Base-by-base conservation (phyloP, 1,140 invertebrate genomes). In the silkworm (Bombyx mori) region DNA sequence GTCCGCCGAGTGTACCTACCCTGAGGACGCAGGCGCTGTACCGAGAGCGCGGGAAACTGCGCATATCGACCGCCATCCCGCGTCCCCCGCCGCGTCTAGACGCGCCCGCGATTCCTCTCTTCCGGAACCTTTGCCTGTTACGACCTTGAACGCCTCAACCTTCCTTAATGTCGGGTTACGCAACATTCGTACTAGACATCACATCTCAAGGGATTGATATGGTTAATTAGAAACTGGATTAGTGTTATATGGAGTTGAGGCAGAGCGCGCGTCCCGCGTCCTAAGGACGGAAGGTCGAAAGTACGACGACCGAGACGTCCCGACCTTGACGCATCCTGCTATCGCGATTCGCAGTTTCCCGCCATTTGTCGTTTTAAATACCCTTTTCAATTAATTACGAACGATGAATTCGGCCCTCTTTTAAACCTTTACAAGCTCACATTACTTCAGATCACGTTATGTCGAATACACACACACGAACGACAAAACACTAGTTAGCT, bases 91-190 rank as follows among this genome's bases (percentile, higher is more conserved):
- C 66, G 70, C 76, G 79, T 84, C 83, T 84, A 86, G 83, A 86
- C 83, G 82, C 75, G 78, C 79, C 74, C 78, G 75, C 73, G 68
- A 64, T 67, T 68, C 65, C 58, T 62, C 63, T 73, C 73, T 84
- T 83, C 83, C 82, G 83, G 83, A 83, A 84, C 83, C 81, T 84
- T 80, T 75, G 77, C 67, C 72, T 68, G 73, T 61, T 59, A 71
- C 80, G 83, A 86, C 83, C 83, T 86, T 86, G 83, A 86, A 86
- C 79, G 79, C 71, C 71, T 73, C 79, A 83, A 83, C 81, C 83
- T 83, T 81, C 77, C 75, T 77, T 84, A 86, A 86, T 80, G 79
- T 81, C 73, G 72, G 66, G 66, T 75, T 71, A 63, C 73, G 70
- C 68, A 71, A 77, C 66, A 64, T 62, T 65, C 57, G 46, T 54